Percentiles rank a stretch among this genome's conserved stretches.
phyloP scores from a whole-genome alignment of 2,888 invertebrate species.

The Pheosia gnoma region DNA sequence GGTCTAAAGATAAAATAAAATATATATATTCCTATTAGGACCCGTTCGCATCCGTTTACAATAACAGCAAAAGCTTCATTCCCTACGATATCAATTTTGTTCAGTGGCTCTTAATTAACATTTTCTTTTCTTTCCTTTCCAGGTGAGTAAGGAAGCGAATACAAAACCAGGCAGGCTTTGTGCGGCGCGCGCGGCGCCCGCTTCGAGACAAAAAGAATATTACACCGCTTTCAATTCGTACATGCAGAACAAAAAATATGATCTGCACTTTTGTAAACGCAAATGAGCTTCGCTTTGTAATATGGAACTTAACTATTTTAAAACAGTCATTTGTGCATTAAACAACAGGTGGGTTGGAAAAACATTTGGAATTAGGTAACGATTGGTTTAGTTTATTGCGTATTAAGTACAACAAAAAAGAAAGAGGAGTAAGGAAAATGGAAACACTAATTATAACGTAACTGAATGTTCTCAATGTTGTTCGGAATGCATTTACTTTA shows the following conservation, averaged over 20 bases:
- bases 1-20: slow-evolving; percentile 35
- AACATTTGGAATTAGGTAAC: slow-evolving; percentile 40
- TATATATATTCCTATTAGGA: slow-evolving; percentile 46
- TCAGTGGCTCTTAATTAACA: slow-evolving; percentile 83
- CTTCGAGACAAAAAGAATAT: slow-evolving; percentile 75
- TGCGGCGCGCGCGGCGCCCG: slow-evolving; percentile 58
- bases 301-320: slow-evolving; percentile 68
- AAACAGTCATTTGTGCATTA: slow-evolving; percentile 49
- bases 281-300: slow-evolving; percentile 79
- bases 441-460: too few relatives aligned
- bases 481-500: slow-evolving; percentile 17
- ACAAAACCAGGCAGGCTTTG: slow-evolving; percentile 73
- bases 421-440: too few relatives aligned
- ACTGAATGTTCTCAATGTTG: background rate
- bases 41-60: slow-evolving; percentile 71
- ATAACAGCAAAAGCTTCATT: slow-evolving; percentile 69
- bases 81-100: slow-evolving; percentile 78
- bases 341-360: slow-evolving; percentile 52
- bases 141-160: slow-evolving; percentile 80
- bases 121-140: slow-evolving; percentile 82
- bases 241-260: slow-evolving; percentile 75
- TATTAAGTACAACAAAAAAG: background rate
- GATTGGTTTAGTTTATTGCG: slow-evolving; percentile 31
- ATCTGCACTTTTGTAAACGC: slow-evolving; percentile 79
- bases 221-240: slow-evolving; percentile 79